A percentile compares a stretch with the other conserved stretches of the same genome.
These are phyloP conservation scores for Equus quagga DNA, from an alignment of 2,113 vertebrate species.

Conservation along the genomic window DNA sequence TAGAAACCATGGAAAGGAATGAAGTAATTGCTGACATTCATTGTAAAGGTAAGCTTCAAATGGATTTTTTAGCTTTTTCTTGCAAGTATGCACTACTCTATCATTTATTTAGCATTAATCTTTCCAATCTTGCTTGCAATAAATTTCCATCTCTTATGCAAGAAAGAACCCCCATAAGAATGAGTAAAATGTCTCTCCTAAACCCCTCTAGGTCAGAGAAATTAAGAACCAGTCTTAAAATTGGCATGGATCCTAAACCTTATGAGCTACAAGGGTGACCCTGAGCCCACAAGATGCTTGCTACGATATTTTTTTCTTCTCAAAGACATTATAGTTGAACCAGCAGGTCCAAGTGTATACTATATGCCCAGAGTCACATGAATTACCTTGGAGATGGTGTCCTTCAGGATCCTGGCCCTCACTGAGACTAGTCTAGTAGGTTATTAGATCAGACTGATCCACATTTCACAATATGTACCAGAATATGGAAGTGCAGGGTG, in stretches of 20 bases:
- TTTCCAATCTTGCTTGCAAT: neutral
- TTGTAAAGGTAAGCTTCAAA: constrained; percentile 94
- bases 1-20: constrained; percentile 87
- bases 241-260: neutral
- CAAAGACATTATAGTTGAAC: neutral
- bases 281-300: neutral
- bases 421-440: neutral
- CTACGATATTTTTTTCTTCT: neutral
- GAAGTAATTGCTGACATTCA: constrained; percentile 93
- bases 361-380: neutral
- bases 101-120: neutral
- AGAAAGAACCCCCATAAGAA: neutral
- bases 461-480: neutral
- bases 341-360: neutral
- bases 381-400: neutral
- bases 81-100: rapidly evolving
- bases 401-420: neutral
- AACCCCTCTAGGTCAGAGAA: neutral
- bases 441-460: neutral
- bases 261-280: neutral
- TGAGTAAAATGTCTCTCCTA: neutral
- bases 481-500: neutral
- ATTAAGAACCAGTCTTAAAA: neutral
- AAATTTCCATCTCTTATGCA: neutral
- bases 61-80: neutral